Evolutionary conservation across 2,797 vertebrate genomes (phyloP).

Genomic region (Neosalanx taihuensis): DNA sequence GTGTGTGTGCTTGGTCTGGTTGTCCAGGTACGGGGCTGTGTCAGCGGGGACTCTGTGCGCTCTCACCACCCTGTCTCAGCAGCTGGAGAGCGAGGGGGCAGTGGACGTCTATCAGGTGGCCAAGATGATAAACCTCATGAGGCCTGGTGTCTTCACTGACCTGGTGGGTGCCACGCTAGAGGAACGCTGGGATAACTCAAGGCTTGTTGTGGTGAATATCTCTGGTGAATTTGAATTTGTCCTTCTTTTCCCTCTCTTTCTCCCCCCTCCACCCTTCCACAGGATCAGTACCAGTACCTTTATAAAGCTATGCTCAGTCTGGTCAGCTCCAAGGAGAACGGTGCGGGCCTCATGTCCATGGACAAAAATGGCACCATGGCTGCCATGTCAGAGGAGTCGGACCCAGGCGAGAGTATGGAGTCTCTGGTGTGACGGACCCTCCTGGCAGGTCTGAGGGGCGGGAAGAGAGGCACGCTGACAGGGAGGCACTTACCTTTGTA

Average conservation of each 20-base stretch:
- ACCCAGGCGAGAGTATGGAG: conserved; percentile 91
- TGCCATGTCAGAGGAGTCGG: conserved; percentile 79
- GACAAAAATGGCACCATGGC: conserved; percentile 86
- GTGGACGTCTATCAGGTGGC: conserved; percentile 92
- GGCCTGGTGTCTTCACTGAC: conserved; percentile 90
- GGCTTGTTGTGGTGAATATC: neutral
- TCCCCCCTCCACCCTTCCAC: conserved; percentile 28
- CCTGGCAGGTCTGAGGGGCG: neutral
- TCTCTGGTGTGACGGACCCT: conserved; percentile 81
- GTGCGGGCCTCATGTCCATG: conserved; percentile 75
- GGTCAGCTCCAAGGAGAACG: conserved; percentile 86
- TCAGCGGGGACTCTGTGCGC: conserved; percentile 86
- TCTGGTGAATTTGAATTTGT: neutral
- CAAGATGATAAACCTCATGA: conserved; percentile 93
- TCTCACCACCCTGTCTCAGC: conserved; percentile 86
- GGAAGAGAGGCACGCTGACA: conserved; percentile 31
- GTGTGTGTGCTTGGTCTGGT: neutral
- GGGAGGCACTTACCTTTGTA: conserved; percentile 86
- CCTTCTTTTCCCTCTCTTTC: neutral
- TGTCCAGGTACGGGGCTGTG: conserved; percentile 82
- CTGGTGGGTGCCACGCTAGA: conserved; percentile 73
- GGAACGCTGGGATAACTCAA: neutral
- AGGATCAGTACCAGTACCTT: conserved; percentile 95
- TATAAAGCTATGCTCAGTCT: conserved; percentile 94
- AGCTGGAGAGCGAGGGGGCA: conserved; percentile 86